Percentiles rank a stretch among this genome's conserved stretches.
Conservation (phyloP, 2,888 invertebrate genomes). For the Gymnocheta viridis region DNA sequence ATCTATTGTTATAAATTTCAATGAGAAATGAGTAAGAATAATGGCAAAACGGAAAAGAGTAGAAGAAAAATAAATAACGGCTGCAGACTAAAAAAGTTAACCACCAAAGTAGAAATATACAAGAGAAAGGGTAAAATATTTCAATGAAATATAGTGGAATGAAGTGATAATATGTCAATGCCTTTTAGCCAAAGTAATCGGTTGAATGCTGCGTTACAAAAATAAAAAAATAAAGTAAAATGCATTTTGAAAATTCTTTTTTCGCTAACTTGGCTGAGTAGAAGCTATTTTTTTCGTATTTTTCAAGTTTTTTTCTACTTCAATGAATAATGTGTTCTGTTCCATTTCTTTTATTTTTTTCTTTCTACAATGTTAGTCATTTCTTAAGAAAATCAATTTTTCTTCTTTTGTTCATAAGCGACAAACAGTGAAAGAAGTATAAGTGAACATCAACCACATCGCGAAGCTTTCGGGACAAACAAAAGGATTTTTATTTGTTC, state of each 20-base stretch:
- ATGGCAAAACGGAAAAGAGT: slow-evolving; percentile 8
- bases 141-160: not conserved
- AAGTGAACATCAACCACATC: slow-evolving; percentile 55
- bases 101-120: not conserved
- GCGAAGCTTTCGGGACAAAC: slow-evolving; percentile 44
- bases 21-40: slow-evolving; percentile 36
- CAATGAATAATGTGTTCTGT: slow-evolving; percentile 64
- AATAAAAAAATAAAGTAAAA: slow-evolving; percentile 11
- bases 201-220: slow-evolving; percentile 43
- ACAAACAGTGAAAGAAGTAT: slow-evolving; percentile 59
- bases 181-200: slow-evolving; percentile 61
- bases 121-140: slow-evolving; percentile 27
- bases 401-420: slow-evolving; percentile 63
- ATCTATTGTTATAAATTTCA: slow-evolving; percentile 61
- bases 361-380: slow-evolving; percentile 43
- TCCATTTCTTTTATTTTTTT: slow-evolving; percentile 23
- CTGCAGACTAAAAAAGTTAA: slow-evolving; percentile 14
- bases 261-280: slow-evolving; percentile 6
- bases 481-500: slow-evolving; percentile 34
- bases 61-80: slow-evolving; percentile 24
- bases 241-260: slow-evolving; percentile 47
- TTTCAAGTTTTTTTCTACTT: slow-evolving; percentile 45
- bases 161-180: slow-evolving; percentile 67
- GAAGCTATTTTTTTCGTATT: slow-evolving; percentile 27
- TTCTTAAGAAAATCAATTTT: slow-evolving; percentile 69